phyloP scores from a whole-genome alignment of 2,888 invertebrate genomes.

The Dynastes maya region DNA sequence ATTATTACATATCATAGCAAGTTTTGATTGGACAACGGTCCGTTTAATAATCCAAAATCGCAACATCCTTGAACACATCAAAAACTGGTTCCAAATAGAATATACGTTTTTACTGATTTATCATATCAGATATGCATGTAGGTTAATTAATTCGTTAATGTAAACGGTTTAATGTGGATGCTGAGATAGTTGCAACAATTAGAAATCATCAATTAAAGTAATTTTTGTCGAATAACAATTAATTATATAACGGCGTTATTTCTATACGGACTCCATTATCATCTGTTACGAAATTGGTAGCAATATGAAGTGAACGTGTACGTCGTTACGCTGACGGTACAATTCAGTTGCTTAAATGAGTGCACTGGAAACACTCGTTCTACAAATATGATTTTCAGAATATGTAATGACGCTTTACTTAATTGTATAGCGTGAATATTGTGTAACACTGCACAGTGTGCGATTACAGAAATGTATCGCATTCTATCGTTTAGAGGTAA shows the following conservation, averaged over 20 bases:
- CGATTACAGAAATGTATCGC: not conserved
- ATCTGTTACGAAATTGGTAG: conserved; percentile 24
- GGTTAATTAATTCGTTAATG: conserved; percentile 18
- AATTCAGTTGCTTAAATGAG: conserved; percentile 3
- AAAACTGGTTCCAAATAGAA: not conserved
- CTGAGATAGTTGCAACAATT: not conserved
- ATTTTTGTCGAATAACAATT: not conserved
- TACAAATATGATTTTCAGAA: conserved; percentile 32
- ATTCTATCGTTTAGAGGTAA: not conserved
- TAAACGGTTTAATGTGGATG: not conserved
- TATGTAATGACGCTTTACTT: conserved; percentile 29
- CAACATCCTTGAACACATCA: not conserved
- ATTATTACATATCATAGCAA: too few species aligned
- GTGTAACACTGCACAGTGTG: not conserved
- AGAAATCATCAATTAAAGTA: conserved; percentile 23
- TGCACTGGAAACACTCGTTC: not conserved
- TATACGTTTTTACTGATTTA: not conserved
- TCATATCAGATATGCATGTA: not conserved
- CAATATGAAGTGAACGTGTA: conserved; percentile 23
- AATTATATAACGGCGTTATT: not conserved
- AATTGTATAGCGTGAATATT: conserved; percentile 26
- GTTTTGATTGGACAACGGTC: too few species aligned
- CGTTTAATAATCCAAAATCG: too few species aligned
- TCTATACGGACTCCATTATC: conserved; percentile 1
- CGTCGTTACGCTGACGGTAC: conserved; percentile 4